These are phyloP conservation scores for Pogonognathellus flavescens DNA, from an alignment of 1,140 invertebrate genomes.

Conservation along the genomic window DNA sequence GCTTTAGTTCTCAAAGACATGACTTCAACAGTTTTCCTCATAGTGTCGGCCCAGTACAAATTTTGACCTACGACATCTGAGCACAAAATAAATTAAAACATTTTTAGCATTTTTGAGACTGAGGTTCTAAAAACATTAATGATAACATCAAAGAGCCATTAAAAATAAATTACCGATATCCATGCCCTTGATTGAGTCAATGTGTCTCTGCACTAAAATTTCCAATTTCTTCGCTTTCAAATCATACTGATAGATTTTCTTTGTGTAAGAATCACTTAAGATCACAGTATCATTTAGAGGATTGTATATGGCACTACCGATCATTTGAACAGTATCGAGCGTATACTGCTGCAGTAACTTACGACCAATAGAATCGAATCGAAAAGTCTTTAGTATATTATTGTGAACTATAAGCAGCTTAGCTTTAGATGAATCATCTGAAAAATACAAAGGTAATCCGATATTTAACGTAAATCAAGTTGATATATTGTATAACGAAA, in stretches of 20 bases:
- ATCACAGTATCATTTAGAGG: constrained; percentile 66
- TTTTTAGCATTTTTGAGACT: no score
- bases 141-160: no score
- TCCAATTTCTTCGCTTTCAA: constrained; percentile 63
- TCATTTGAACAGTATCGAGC: constrained; percentile 51
- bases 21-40: constrained; percentile 81
- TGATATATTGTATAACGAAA: no score
- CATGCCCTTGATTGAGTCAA: constrained; percentile 76
- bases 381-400: constrained; percentile 70
- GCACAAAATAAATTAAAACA: constrained; percentile 20
- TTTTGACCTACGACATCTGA: constrained; percentile 63
- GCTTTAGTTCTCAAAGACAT: constrained; percentile 73
- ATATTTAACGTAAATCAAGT: no score
- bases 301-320: constrained; percentile 58
- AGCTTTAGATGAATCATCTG: constrained; percentile 61
- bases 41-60: constrained; percentile 85
- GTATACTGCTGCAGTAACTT: constrained; percentile 42
- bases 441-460: not conserved
- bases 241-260: constrained; percentile 68
- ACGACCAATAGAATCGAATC: constrained; percentile 69
- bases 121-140: no score
- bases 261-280: constrained; percentile 66
- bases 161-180: constrained; percentile 73
- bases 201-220: constrained; percentile 70
- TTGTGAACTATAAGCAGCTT: constrained; percentile 69